Percentiles rank a stretch among this genome's conserved stretches.
These are phyloP conservation scores for Apis cerana DNA, from an alignment of 1,140 invertebrate genomes.

Conservation along the genomic window DNA sequence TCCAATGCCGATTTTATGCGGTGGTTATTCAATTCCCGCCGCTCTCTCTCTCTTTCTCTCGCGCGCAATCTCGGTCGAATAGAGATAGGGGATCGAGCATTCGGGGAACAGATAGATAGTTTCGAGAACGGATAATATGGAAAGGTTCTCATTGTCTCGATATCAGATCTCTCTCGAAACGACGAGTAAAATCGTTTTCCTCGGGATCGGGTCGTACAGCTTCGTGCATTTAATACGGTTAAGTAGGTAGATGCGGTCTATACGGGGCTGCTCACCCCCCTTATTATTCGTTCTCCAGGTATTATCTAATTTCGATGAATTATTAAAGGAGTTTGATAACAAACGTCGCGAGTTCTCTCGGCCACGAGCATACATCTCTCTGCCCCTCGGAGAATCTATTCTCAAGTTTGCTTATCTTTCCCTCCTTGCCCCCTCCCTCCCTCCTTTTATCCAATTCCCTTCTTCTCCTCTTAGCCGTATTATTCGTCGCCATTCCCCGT, in stretches of 20 bases:
- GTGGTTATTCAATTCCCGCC: slow-evolving; percentile 57
- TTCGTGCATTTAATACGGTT: slow-evolving; percentile 50
- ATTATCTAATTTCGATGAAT: slow-evolving; percentile 72
- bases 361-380: slow-evolving; percentile 31
- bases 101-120: slow-evolving; percentile 44
- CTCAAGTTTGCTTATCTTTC: slow-evolving; percentile 34
- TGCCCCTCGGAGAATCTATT: slow-evolving; percentile 24
- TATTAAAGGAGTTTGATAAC: slow-evolving; percentile 67
- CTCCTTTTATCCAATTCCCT: slow-evolving; percentile 25
- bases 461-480: not conserved
- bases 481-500: not conserved
- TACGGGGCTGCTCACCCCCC: not conserved
- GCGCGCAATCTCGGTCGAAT: slow-evolving; percentile 27
- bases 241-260: slow-evolving; percentile 13
- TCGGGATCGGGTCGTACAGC: slow-evolving; percentile 47
- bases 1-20: slow-evolving; percentile 61
- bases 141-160: slow-evolving; percentile 73
- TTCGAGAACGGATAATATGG: slow-evolving; percentile 59
- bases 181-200: slow-evolving; percentile 71
- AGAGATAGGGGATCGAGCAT: slow-evolving; percentile 7
- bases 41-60: slow-evolving; percentile 13
- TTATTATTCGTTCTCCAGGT: slow-evolving; percentile 21
- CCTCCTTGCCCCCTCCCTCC: slow-evolving; percentile 29
- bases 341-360: slow-evolving; percentile 40
- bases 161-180: slow-evolving; percentile 66